Evolutionary conservation across 2,797 vertebrate species (phyloP).

Genomic region (Merluccius polli): DNA sequence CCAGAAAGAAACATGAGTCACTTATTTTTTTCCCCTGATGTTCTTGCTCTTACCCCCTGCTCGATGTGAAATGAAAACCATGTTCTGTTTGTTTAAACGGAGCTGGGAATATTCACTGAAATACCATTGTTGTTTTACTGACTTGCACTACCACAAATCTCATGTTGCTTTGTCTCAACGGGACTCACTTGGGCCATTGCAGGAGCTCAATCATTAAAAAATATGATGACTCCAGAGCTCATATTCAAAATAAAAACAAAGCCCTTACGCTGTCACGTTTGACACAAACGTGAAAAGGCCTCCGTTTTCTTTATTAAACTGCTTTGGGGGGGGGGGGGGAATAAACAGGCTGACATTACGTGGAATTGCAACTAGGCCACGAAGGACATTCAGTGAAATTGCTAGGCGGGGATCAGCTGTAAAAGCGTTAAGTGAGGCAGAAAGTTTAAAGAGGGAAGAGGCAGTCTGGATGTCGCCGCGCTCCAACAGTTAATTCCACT

Average conservation of each 20-base stretch:
- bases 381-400: constrained; percentile 17
- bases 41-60: constrained; percentile 32
- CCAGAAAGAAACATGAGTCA: constrained; percentile 19
- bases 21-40: constrained; percentile 21
- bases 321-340: neutral
- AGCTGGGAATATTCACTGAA: constrained; percentile 40
- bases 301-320: neutral
- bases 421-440: neutral
- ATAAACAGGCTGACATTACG: neutral
- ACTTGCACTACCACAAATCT: constrained; percentile 21
- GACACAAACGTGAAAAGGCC: neutral
- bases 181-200: neutral
- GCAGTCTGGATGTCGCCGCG: constrained; percentile 24
- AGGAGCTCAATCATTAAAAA: neutral
- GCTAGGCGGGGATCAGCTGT: constrained; percentile 26
- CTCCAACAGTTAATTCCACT: constrained; percentile 42
- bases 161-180: neutral
- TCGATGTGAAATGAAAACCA: constrained; percentile 11
- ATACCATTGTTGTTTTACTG: constrained; percentile 14
- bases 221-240: constrained; percentile 39
- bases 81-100: constrained; percentile 23
- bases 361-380: constrained; percentile 21
- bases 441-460: neutral
- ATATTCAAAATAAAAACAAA: constrained; percentile 24
- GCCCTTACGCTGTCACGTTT: neutral